Percentiles rank a stretch among this genome's conserved stretches.
phyloP scores from a whole-genome alignment of 2,797 vertebrate species.

The Pachyuromys duprasi region DNA sequence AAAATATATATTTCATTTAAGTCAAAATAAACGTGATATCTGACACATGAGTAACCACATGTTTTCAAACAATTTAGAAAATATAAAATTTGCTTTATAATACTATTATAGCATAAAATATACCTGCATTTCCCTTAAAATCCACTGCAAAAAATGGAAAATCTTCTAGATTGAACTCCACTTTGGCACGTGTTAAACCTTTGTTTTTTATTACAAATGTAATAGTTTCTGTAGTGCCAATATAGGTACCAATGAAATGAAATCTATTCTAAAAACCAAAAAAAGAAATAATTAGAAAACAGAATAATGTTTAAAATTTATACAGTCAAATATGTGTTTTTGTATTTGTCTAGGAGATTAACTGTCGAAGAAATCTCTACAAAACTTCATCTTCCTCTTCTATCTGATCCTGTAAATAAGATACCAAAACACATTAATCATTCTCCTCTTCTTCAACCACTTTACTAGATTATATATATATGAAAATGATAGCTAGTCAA shows the following conservation, averaged over 20 bases:
- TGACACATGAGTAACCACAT: constrained; percentile 10
- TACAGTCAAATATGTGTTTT: constrained; percentile 21
- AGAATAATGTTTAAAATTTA: constrained; percentile 30
- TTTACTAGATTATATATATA: not conserved
- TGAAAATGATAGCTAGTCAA: not conserved
- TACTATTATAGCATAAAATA: constrained; percentile 61
- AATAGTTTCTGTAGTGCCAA: constrained; percentile 84
- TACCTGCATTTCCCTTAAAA: constrained; percentile 83
- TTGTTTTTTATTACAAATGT: constrained; percentile 91
- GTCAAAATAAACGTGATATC: constrained; percentile 28
- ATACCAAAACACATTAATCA: not conserved
- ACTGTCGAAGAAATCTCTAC: not conserved
- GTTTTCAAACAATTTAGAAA: not conserved
- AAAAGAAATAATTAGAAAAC: constrained; percentile 62
- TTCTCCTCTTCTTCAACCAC: not conserved
- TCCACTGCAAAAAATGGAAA: constrained; percentile 88
- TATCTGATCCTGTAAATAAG: not conserved
- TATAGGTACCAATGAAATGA: constrained; percentile 86
- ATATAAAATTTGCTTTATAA: constrained; percentile 53
- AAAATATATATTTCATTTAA: constrained; percentile 26
- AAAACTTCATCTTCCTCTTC: constrained; percentile 30
- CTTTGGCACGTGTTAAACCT: constrained; percentile 83
- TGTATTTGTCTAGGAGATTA: constrained; percentile 30
- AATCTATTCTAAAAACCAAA: constrained; percentile 86
- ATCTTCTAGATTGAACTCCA: constrained; percentile 89